Evolutionary conservation across 2,888 invertebrate genomes (phyloP).

Genomic region (Carcina quercana): DNA sequence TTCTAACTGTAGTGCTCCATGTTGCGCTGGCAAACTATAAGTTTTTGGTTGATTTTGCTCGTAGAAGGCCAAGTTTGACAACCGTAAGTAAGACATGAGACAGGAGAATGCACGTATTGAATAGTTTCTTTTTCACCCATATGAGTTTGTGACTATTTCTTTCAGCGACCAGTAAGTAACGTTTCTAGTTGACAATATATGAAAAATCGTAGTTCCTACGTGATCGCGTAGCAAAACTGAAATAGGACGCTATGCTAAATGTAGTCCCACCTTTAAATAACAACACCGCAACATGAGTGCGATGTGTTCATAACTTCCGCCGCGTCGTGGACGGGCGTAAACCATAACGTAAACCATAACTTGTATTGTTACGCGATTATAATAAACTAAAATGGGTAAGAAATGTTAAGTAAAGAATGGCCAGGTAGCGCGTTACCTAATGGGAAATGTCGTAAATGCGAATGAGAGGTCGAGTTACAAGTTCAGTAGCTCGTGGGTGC

Average conservation of each 20-base stretch:
- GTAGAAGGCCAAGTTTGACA: conserved; percentile 8
- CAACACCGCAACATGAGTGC: conserved; percentile 33
- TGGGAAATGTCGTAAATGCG: not conserved
- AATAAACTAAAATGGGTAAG: conserved; percentile 25
- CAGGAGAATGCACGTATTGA: not conserved
- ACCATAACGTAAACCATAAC: conserved; percentile 46
- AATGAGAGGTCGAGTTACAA: no score
- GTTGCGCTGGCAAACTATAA: conserved; percentile 5
- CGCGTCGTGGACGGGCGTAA: conserved; percentile 34
- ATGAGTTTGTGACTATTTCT: not conserved
- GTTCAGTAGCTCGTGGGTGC: no score
- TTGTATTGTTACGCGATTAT: conserved; percentile 45
- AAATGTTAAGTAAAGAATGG: not conserved
- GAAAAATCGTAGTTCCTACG: no score
- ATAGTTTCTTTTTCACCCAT: not conserved
- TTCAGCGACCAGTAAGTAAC: not conserved
- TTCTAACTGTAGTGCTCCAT: no score
- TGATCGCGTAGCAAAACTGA: no score
- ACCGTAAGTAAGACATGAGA: conserved; percentile 6
- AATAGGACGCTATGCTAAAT: no score
- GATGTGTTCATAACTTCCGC: conserved; percentile 50
- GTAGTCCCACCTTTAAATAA: no score
- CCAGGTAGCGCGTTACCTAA: not conserved
- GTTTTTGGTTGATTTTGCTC: conserved; percentile 5
- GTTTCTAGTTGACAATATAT: not conserved